Conservation (phyloP, 1,140 invertebrate species). For the Drosophila navojoa region DNA sequence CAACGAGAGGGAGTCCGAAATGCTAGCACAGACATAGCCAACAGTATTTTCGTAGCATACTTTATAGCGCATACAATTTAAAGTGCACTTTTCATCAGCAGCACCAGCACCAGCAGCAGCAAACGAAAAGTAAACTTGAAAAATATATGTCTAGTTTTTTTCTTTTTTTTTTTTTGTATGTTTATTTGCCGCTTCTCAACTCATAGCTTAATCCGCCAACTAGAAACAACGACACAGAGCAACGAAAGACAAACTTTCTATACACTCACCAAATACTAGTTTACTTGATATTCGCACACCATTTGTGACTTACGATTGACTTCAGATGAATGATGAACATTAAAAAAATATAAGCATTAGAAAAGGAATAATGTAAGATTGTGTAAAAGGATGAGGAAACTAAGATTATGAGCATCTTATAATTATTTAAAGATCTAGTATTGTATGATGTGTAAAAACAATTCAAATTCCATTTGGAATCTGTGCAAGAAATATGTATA, state of each 20-base stretch:
- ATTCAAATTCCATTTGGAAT: too few species aligned
- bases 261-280: constrained; percentile 11
- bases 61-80: constrained; percentile 59
- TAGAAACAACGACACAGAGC: constrained; percentile 40
- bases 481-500: too few species aligned
- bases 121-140: constrained; percentile 49
- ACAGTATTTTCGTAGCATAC: constrained; percentile 41
- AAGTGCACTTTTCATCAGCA: constrained; percentile 58
- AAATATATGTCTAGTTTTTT: constrained; percentile 46
- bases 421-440: too few species aligned
- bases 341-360: too few species aligned
- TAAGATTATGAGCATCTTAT: too few species aligned
- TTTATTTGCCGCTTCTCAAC: constrained; percentile 42
- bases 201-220: constrained; percentile 70
- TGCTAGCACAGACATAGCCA: background rate
- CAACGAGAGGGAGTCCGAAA: background rate
- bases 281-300: background rate
- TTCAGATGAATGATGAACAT: background rate
- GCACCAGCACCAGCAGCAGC: constrained; percentile 10
- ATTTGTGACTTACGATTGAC: background rate
- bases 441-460: too few species aligned
- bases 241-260: constrained; percentile 40
- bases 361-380: too few species aligned
- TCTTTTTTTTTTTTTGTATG: constrained; percentile 23
- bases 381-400: too few species aligned